Evolutionary conservation across 1,140 invertebrate genomes (phyloP).

Genomic region (Hormaphis cornu): DNA sequence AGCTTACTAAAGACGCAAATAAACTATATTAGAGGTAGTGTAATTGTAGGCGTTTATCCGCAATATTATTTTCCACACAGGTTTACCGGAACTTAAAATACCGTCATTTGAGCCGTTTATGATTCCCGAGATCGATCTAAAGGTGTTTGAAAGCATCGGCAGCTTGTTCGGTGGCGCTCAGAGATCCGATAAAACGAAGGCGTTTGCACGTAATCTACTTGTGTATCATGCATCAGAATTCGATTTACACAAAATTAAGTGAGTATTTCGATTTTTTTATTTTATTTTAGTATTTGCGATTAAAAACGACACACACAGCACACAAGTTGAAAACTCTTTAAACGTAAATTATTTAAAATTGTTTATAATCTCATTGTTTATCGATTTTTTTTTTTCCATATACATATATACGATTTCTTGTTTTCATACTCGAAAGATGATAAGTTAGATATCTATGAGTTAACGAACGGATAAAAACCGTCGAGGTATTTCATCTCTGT

Average conservation of each 20-base stretch:
- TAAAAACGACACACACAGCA: too few species aligned
- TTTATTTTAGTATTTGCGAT: not conserved
- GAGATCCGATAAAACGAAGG: not conserved
- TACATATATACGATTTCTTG: too few species aligned
- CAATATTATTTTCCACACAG: slow-evolving; percentile 37
- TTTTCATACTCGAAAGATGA: too few species aligned
- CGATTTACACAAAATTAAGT: not conserved
- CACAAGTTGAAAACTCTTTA: not conserved
- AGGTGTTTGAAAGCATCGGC: not conserved
- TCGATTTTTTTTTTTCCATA: too few species aligned
- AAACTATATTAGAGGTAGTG: not conserved
- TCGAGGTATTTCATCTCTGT: too few species aligned
- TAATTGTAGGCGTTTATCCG: not conserved
- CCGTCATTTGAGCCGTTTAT: slow-evolving; percentile 55
- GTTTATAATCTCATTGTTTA: too few species aligned
- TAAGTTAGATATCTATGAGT: too few species aligned
- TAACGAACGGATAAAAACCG: too few species aligned
- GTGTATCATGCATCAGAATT: not conserved
- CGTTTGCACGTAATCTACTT: not conserved
- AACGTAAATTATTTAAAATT: too few species aligned
- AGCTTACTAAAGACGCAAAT: too few species aligned
- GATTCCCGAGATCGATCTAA: slow-evolving; percentile 48
- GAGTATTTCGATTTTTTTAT: not conserved
- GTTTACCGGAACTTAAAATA: slow-evolving; percentile 54
- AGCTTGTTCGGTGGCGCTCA: not conserved